phyloP scores from a whole-genome alignment of 2,113 vertebrate species.

The Gulo gulo region DNA sequence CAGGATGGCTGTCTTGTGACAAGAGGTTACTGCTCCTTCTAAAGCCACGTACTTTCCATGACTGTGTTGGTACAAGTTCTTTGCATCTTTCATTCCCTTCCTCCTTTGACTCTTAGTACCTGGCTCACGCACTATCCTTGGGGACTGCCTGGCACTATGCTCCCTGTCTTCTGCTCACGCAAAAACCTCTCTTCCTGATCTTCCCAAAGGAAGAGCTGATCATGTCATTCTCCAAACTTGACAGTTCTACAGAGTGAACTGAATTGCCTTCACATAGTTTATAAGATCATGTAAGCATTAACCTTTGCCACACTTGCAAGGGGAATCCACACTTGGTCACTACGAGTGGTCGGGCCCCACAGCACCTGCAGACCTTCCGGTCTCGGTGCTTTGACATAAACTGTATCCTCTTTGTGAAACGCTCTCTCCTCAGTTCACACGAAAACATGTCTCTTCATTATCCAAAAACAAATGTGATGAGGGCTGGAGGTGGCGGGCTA shows the following conservation, averaged over 20 bases:
- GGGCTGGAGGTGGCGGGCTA: background rate
- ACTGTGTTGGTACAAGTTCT: background rate
- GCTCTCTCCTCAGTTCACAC: background rate
- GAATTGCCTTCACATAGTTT: background rate
- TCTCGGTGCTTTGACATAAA: background rate
- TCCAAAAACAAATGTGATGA: background rate
- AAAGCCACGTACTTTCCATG: background rate
- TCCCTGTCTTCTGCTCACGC: background rate
- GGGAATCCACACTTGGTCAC: background rate
- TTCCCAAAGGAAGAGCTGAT: background rate
- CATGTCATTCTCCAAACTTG: background rate
- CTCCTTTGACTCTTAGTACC: background rate
- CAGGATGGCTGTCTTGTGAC: background rate
- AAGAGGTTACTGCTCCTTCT: background rate
- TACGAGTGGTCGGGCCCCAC: accelerated
- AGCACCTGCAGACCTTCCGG: background rate
- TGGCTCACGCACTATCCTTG: background rate
- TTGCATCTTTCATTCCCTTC: background rate
- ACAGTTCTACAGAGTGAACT: background rate
- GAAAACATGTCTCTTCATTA: background rate
- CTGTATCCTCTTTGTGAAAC: background rate
- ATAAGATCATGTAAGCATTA: background rate
- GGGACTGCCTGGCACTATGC: background rate
- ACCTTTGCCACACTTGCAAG: background rate
- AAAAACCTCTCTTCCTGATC: background rate